These are phyloP conservation scores for Pyrochroa serraticornis DNA, from an alignment of 2,888 invertebrate species.

Conservation along the genomic window DNA sequence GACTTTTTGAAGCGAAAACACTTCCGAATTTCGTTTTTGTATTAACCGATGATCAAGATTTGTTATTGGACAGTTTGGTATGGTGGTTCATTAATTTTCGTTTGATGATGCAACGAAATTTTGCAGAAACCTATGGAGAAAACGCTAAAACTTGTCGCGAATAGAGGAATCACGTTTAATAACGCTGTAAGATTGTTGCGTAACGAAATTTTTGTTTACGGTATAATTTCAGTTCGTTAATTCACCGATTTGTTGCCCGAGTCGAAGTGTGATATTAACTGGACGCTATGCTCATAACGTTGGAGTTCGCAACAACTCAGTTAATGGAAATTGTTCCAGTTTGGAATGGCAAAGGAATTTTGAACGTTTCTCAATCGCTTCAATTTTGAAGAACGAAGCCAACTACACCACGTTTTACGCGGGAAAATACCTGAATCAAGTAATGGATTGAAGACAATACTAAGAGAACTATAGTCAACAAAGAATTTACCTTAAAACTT, in stretches of 20 bases:
- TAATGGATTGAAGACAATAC: conserved; percentile 45
- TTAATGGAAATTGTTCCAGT: conserved; percentile 78
- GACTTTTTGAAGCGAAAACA: conserved; percentile 17
- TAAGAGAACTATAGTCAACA: too few species aligned
- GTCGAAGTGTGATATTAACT: conserved; percentile 84
- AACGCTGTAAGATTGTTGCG: conserved; percentile 70
- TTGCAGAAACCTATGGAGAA: conserved; percentile 70
- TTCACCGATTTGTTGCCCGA: conserved; percentile 89
- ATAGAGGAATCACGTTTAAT: conserved; percentile 70
- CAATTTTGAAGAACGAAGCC: conserved; percentile 65
- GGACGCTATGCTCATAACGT: conserved; percentile 88
- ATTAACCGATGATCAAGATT: conserved; percentile 87
- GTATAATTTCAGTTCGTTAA: conserved; percentile 72
- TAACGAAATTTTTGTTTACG: background rate
- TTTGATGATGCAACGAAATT: conserved; percentile 44
- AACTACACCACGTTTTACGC: conserved; percentile 86
- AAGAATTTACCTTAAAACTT: too few species aligned
- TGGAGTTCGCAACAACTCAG: conserved; percentile 76
- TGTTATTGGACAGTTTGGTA: conserved; percentile 78
- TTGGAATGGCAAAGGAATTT: conserved; percentile 67
- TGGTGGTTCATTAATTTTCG: conserved; percentile 46
- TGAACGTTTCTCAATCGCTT: conserved; percentile 74
- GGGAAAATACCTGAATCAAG: conserved; percentile 93
- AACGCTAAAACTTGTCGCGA: conserved; percentile 66
- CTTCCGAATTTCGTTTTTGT: conserved; percentile 78